Percentiles rank a stretch among this genome's conserved stretches.
Evolutionary conservation across 2,113 vertebrate genomes (phyloP).

Genomic region (Pachycephala philippinensis): DNA sequence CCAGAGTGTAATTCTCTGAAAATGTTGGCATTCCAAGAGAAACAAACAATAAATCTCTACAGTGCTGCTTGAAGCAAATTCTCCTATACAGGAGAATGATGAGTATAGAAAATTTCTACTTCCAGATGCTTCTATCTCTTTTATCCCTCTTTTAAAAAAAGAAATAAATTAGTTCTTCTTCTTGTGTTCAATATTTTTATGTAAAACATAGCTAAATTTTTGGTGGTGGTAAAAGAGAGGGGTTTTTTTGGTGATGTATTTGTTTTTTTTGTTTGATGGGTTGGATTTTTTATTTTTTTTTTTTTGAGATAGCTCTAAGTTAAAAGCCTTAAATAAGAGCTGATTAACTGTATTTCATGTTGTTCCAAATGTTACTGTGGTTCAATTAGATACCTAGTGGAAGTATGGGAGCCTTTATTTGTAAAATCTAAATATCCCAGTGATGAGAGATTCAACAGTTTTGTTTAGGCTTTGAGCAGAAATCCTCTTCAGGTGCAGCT

Average conservation of each 20-base stretch:
- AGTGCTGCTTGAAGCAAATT: neutral
- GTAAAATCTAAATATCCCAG: neutral
- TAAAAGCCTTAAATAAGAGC: neutral
- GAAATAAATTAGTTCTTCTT: neutral
- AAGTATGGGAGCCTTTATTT: neutral
- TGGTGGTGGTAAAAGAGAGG: rapidly evolving
- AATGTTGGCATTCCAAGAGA: neutral
- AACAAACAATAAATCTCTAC: neutral
- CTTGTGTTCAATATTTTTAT: neutral
- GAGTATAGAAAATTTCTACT: neutral
- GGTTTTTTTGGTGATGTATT: neutral
- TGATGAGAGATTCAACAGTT: neutral
- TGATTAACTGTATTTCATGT: neutral
- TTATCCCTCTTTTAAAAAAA: rapidly evolving
- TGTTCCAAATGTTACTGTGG: neutral
- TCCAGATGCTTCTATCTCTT: neutral
- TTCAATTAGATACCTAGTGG: neutral
- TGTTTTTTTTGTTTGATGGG: neutral
- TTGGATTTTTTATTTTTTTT: neutral
- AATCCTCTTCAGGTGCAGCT: neutral
- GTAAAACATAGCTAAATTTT: neutral
- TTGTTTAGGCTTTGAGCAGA: neutral
- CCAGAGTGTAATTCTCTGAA: neutral
- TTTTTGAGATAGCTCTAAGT: neutral
- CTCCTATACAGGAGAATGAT: neutral